Conservation (phyloP, 2,888 invertebrate genomes). For the Oeneis ivallda region DNA sequence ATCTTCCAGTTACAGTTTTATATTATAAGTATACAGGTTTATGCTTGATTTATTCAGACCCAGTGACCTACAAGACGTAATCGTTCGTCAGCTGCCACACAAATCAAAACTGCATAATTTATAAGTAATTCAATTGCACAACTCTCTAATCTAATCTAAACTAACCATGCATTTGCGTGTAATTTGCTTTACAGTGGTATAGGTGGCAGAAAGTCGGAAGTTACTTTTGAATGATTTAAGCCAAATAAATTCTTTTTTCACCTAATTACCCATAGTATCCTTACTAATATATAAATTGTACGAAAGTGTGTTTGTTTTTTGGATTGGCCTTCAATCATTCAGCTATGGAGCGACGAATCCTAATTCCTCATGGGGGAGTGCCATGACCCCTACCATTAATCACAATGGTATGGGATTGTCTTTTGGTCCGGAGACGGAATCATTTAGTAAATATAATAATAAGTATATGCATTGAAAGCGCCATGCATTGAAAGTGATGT, state of each 20-base stretch:
- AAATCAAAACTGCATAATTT: slow-evolving; percentile 8
- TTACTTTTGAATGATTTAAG: slow-evolving; percentile 1
- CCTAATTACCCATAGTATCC: no score
- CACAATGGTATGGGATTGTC: no score
- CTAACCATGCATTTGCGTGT: not conserved
- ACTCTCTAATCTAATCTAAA: slow-evolving; percentile 13
- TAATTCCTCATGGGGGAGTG: not conserved
- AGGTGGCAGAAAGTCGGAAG: slow-evolving; percentile 2
- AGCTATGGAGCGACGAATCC: not conserved
- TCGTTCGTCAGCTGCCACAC: slow-evolving; percentile 2
- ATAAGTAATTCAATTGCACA: not conserved
- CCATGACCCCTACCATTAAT: no score
- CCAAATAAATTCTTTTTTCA: not conserved
- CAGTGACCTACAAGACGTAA: slow-evolving; percentile 15
- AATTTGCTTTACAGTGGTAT: not conserved
- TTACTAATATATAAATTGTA: no score
- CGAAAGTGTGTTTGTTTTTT: not conserved
- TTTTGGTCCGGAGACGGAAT: not conserved
- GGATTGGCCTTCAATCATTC: no score
- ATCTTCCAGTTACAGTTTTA: no score
- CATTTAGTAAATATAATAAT: no score
- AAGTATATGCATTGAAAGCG: no score
- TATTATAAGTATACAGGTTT: no score
- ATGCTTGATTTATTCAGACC: not conserved
- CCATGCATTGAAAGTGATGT: no score